Evolutionary conservation across 1,140 invertebrate species (phyloP).

Genomic region (Araneus ventricosus): DNA sequence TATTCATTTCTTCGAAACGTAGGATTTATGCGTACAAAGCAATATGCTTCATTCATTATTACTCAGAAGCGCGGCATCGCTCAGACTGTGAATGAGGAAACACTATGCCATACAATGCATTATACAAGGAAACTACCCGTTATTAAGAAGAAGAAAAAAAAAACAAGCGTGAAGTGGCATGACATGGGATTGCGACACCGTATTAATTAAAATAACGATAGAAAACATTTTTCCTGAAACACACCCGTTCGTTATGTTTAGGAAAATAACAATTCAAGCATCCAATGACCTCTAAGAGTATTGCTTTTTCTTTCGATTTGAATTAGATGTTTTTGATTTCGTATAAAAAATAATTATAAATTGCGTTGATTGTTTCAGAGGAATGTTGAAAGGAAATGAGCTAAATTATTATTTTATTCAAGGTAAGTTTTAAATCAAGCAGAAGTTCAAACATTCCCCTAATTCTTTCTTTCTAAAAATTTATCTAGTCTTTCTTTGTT

Average conservation of each 20-base stretch:
- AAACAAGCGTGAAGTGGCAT: not conserved
- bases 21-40: conserved; percentile 32
- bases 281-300: not conserved
- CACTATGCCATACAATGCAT: conserved; percentile 2
- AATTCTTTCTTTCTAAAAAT: too few relatives aligned
- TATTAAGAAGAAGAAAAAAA: not conserved
- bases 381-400: not conserved
- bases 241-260: not conserved
- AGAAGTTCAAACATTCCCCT: too few relatives aligned
- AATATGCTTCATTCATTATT: conserved; percentile 36
- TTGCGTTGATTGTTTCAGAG: not conserved
- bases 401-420: not conserved
- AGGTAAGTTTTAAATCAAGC: too few relatives aligned
- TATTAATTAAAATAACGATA: not conserved
- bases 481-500: too few relatives aligned
- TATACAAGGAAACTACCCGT: conserved; percentile 13
- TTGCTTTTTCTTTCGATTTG: not conserved
- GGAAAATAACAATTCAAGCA: not conserved
- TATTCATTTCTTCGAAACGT: not conserved
- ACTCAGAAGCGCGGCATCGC: not conserved
- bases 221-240: not conserved
- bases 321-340: not conserved
- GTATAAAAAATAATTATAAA: not conserved
- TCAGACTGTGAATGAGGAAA: conserved; percentile 10
- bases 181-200: not conserved